Evolutionary conservation across 2,113 vertebrate species (phyloP), one percentile per base, ranked within the genome.

Genomic region (Ammodytes marinus): DNA sequence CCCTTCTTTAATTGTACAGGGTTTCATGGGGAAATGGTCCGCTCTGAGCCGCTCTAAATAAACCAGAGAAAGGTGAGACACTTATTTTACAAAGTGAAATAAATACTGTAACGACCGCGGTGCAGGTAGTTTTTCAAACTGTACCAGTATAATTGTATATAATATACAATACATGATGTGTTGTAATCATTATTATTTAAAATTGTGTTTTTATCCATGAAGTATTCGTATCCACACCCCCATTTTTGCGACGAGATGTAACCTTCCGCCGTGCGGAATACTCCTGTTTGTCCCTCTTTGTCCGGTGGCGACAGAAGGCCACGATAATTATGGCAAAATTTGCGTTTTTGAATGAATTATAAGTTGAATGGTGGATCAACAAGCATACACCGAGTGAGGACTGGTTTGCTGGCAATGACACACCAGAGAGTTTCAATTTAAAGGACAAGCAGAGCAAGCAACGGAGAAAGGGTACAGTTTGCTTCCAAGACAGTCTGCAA

Each of bases 291-390:
- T 94, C 93, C 92, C 93, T 95, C 95, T 95, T 96, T 96, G 95
- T 95, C 95, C 95, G 93, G 94, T 93, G 90, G 91, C 91, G 91
- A 94, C 49, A 83, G 93, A 91, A 95, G 94, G 94, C 94, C 93
- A 89, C 87, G 90, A 88, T 93, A 93, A 95, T 93, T 91, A 94
- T 94, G 94, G 93, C 91, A 78, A 90, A 89, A 92, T 94, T 93
- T 91, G 94, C 92, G 94, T 94, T 94, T 95, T 93, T 92, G 90
- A 93, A 94, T 94, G 91, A 94, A 95, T 93, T 94, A 91, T 93
- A 93, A 27, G 85, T 87, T 91, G 89, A 94, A 93, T 91, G 88
- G 89, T 92, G 93, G 86, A 93, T 86, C 93, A 88, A 89, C 93
- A 88, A 93, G 86, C 86, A 82, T 86, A 92, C 90, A 82, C 83